These are phyloP conservation scores for Xestia ashworthii DNA, from an alignment of 2,888 invertebrate species.

Conservation along the genomic window DNA sequence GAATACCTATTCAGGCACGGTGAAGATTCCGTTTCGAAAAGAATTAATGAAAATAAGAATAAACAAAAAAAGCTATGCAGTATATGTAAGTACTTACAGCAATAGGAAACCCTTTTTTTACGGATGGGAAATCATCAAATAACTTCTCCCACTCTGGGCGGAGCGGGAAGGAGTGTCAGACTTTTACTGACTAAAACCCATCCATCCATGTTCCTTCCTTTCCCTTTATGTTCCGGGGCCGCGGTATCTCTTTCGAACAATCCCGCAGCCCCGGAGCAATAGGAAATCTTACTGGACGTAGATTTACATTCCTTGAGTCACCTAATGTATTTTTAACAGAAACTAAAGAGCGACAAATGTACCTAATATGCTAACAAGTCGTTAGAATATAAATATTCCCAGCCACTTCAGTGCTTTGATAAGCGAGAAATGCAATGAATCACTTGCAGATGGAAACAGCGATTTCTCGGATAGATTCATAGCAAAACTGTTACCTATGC, in stretches of 20 bases:
- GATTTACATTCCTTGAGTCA: not conserved
- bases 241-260: no score
- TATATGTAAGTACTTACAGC: no score
- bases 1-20: not conserved
- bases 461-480: not conserved
- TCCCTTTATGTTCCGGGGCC: no score
- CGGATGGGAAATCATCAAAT: no score
- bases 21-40: not conserved
- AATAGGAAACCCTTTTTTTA: not conserved
- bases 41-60: not conserved
- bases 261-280: no score
- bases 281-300: no score
- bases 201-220: no score
- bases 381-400: constrained; percentile 22
- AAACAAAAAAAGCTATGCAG: not conserved
- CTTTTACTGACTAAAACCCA: no score
- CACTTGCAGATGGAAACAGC: constrained; percentile 17
- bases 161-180: no score
- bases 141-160: no score
- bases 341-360: constrained; percentile 1
- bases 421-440: constrained; percentile 33
- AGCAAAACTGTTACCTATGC: not conserved
- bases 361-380: not conserved
- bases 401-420: constrained; percentile 19
- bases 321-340: constrained; percentile 4